Conservation (phyloP, 2,888 invertebrate species). For the Boloria euphrosyne region DNA sequence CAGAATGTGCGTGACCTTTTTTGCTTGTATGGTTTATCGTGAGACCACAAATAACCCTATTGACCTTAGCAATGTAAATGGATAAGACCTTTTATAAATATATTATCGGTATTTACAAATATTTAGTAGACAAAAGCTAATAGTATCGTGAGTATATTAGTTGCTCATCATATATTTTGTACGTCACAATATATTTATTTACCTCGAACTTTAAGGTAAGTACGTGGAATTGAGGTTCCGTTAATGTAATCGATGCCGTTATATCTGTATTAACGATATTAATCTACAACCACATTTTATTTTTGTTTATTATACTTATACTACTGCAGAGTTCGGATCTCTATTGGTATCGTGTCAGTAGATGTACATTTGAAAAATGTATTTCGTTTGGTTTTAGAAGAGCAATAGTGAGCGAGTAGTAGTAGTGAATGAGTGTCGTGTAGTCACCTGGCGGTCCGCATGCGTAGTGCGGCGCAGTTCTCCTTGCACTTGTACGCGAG, state of each 20-base stretch:
- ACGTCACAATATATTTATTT: no score
- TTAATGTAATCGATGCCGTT: no score
- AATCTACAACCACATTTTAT: no score
- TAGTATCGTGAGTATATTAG: not conserved
- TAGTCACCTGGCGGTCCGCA: slow-evolving; percentile 85
- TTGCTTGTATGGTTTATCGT: slow-evolving; percentile 3
- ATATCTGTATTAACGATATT: no score
- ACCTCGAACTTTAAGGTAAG: no score
- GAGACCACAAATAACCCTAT: slow-evolving; percentile 6
- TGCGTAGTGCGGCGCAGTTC: slow-evolving; percentile 88
- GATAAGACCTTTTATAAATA: slow-evolving; percentile 8
- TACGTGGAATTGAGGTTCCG: no score
- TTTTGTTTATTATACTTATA: no score
- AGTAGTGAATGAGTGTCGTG: not conserved
- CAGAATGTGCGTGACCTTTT: not conserved
- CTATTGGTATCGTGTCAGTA: no score
- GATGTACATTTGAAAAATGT: not conserved
- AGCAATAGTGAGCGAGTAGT: not conserved
- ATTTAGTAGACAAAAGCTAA: not conserved
- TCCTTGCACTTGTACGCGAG: slow-evolving; percentile 90
- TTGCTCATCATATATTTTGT: not conserved
- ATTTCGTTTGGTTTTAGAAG: not conserved
- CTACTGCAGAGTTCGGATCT: no score
- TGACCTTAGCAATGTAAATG: slow-evolving; percentile 5
- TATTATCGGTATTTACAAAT: not conserved